Evolutionary conservation across 2,113 vertebrate genomes (phyloP).

Genomic region (Epinephelus lanceolatus): DNA sequence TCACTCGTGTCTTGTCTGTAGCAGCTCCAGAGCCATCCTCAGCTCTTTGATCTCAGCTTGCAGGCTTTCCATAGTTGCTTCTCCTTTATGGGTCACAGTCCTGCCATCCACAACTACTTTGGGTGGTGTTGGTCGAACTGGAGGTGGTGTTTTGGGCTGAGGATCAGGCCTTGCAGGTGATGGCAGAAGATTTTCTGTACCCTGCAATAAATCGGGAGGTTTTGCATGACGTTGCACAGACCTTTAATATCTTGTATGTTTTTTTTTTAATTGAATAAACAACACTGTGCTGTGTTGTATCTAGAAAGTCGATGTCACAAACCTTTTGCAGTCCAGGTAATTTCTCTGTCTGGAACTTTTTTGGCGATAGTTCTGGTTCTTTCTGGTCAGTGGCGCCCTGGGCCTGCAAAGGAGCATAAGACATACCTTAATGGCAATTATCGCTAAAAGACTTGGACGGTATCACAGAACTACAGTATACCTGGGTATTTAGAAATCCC

Average conservation of each 20-base stretch:
- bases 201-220: constrained; percentile 52
- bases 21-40: constrained; percentile 80
- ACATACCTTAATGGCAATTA: background rate
- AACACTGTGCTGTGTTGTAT: background rate
- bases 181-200: constrained; percentile 63
- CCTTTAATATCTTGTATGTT: no score
- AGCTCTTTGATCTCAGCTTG: constrained; percentile 82
- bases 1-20: constrained; percentile 81
- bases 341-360: constrained; percentile 64
- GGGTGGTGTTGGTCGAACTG: constrained; percentile 43
- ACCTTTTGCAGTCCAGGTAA: constrained; percentile 62
- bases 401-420: constrained; percentile 49
- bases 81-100: constrained; percentile 49
- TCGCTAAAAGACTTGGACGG: background rate
- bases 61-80: constrained; percentile 65
- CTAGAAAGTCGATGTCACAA: constrained; percentile 1
- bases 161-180: constrained; percentile 59
- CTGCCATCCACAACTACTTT: constrained; percentile 38
- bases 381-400: constrained; percentile 37
- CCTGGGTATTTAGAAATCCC: no score
- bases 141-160: constrained; percentile 35
- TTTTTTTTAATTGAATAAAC: no score
- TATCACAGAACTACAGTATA: no score
- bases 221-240: background rate
- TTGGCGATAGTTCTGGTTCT: constrained; percentile 50